Percentiles rank a stretch among this genome's conserved stretches.
Conservation (phyloP, 2,888 invertebrate genomes). For the Chirona hameri region DNA sequence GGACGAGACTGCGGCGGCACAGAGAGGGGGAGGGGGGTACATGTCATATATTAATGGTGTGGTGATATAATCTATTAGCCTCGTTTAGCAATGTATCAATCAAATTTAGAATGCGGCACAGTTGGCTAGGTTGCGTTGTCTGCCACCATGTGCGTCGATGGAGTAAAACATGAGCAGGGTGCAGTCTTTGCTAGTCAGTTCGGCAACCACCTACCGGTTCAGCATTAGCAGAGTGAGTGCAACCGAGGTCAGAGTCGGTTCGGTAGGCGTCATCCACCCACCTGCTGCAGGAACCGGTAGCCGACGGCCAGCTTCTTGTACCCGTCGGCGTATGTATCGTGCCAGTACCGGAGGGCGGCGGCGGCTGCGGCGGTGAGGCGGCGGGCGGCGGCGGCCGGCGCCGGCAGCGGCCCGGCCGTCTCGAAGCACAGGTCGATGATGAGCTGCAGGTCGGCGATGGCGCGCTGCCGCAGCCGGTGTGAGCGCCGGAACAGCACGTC, state of each 20-base stretch:
- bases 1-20: background rate
- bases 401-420: conserved; percentile 50
- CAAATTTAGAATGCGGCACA: too few relatives aligned
- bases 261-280: background rate
- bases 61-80: too few relatives aligned
- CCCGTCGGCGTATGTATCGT: conserved; percentile 49
- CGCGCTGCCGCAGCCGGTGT: conserved; percentile 52
- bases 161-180: too few relatives aligned
- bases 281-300: conserved; percentile 49
- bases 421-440: conserved; percentile 42
- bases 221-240: too few relatives aligned
- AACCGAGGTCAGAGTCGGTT: too few relatives aligned
- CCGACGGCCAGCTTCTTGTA: conserved; percentile 52
- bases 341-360: conserved; percentile 52
- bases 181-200: too few relatives aligned
- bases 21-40: too few relatives aligned
- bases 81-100: too few relatives aligned
- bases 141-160: too few relatives aligned
- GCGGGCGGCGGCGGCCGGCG: conserved; percentile 51
- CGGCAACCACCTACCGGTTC: too few relatives aligned
- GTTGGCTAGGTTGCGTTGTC: too few relatives aligned
- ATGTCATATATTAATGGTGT: too few relatives aligned
- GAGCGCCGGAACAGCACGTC: conserved; percentile 54
- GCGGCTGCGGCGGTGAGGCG: conserved; percentile 50
- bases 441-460: conserved; percentile 47